Conservation (phyloP, 2,888 invertebrate species). For the Dichetophora obliterata region DNA sequence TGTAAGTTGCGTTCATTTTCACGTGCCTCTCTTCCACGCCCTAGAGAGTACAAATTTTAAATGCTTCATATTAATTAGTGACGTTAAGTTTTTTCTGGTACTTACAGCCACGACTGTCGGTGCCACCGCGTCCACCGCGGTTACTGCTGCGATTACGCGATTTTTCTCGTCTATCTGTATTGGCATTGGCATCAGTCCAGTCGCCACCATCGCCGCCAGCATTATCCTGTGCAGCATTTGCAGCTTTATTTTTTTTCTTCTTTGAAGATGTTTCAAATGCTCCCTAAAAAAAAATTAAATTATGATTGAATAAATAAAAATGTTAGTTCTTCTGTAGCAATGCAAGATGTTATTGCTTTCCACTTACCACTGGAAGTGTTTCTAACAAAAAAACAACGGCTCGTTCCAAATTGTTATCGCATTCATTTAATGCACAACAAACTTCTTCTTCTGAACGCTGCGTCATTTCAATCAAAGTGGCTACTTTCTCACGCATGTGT, state of each 20-base stretch:
- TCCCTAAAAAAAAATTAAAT: slow-evolving; percentile 73
- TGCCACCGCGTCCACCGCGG: slow-evolving; percentile 69
- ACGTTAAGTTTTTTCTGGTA: slow-evolving; percentile 3
- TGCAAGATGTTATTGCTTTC: background rate
- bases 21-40: slow-evolving; percentile 76
- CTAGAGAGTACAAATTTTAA: slow-evolving; percentile 48
- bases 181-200: slow-evolving; percentile 66
- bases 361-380: slow-evolving; percentile 67
- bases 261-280: slow-evolving; percentile 90
- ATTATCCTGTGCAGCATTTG: slow-evolving; percentile 72
- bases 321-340: background rate
- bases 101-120: slow-evolving; percentile 73
- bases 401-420: slow-evolving; percentile 87
- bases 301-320: background rate
- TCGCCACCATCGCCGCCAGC: slow-evolving; percentile 70
- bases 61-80: background rate
- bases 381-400: slow-evolving; percentile 72
- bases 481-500: slow-evolving; percentile 79
- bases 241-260: slow-evolving; percentile 86
- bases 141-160: slow-evolving; percentile 69
- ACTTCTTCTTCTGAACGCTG: slow-evolving; percentile 91
- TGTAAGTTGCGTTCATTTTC: slow-evolving; percentile 74
- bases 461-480: slow-evolving; percentile 91
- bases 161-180: slow-evolving; percentile 67
- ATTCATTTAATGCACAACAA: slow-evolving; percentile 92